Evolutionary conservation across 2,797 vertebrate genomes (phyloP), one percentile per base, ranked within the genome.

Genomic region (Numenius phaeopus): DNA sequence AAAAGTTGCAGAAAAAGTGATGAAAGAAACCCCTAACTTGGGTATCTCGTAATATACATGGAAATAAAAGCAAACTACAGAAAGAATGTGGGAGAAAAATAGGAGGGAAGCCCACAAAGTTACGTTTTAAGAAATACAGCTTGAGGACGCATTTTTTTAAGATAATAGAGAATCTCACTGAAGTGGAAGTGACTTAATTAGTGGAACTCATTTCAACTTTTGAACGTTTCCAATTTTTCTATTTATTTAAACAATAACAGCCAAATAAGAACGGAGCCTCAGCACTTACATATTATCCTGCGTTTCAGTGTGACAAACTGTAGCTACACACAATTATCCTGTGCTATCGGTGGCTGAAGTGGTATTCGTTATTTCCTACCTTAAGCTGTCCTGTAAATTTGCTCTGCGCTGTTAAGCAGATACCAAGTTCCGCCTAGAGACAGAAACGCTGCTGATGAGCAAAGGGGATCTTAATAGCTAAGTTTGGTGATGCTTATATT

Each of bases 381-480:
- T 94, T 94, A 92, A 95, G 76, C 87, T 94, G 84, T 83, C 76
- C 94, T 87, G 84, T 85, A 87, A 94, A 88, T 95, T 94, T 96
- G 71, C 87, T 96, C 57, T 89, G 92, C 76, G 14, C 87, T 83
- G 75, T 83, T 96, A 89, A 92, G 76, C 89, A 94, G 90, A 64
- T 78, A 87, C 4, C 89, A 85, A 50, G 84, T 70, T 94, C 79
- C 0, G 1, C 78, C 82, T 83, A 64, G 89, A 95, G 87, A 95
- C 5, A 89, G 84, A 85, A 92, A 85, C 47, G 55, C 71, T 77
- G 64, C 64, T 89, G 89, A 76, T 61, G 84, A 92, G 75, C 75
- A 87, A 80, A 83, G 59, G 30, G 59, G 26, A 80, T 95, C 81
- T 85, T 91, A 89, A 87, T 75, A 73, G 46, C 54, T 61, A 66